These are phyloP conservation scores for Aegotheles bennettii DNA, from an alignment of 2,113 vertebrate genomes.

Conservation along the genomic window DNA sequence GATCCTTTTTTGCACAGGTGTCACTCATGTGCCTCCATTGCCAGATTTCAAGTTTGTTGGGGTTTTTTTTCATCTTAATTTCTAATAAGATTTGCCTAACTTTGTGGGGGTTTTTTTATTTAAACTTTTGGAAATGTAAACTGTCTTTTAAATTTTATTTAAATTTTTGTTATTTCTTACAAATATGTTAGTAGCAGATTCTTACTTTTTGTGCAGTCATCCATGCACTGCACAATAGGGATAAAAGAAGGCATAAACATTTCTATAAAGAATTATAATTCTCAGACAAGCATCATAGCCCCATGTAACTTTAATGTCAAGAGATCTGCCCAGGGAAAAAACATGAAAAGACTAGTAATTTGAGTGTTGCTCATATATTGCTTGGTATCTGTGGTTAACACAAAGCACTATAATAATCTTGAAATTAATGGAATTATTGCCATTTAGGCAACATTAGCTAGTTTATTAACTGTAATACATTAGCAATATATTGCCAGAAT, in stretches of 20 bases:
- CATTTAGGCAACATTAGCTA: not conserved
- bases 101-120: not conserved
- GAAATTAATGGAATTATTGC: not conserved
- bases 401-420: not conserved
- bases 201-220: not conserved
- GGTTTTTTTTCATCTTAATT: rapidly evolving
- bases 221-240: not conserved
- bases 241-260: not conserved
- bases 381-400: not conserved
- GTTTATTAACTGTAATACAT: not conserved
- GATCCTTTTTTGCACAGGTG: not conserved
- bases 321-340: not conserved
- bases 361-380: not conserved
- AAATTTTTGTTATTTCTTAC: not conserved
- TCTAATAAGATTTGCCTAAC: not conserved
- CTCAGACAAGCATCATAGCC: not conserved
- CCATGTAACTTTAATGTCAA: not conserved
- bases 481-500: not conserved
- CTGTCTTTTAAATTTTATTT: not conserved
- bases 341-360: not conserved
- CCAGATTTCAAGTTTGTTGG: not conserved
- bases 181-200: not conserved
- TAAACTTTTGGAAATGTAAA: not conserved
- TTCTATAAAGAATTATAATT: not conserved
- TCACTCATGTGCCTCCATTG: not conserved